These are phyloP conservation scores for Cavia aperea DNA, from an alignment of 2,113 vertebrate species.

Conservation along the genomic window DNA sequence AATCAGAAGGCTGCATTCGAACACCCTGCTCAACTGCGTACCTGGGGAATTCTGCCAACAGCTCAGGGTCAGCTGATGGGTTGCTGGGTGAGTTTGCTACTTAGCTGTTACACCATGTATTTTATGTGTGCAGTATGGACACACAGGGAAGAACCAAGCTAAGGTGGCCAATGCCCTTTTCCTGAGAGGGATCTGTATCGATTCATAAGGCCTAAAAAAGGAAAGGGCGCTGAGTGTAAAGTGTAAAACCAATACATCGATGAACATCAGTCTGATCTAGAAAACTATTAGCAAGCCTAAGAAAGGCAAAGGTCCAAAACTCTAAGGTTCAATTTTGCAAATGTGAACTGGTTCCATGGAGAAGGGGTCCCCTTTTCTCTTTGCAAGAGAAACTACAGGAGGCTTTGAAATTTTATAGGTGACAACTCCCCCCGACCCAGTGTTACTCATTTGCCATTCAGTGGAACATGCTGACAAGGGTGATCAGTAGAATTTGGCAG, in stretches of 20 bases:
- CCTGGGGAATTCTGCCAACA: neutral
- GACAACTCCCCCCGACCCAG: neutral
- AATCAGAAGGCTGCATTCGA: neutral
- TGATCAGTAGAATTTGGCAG: conserved; percentile 28
- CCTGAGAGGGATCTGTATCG: neutral
- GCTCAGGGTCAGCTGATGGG: neutral
- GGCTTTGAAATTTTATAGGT: neutral
- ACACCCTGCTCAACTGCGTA: neutral
- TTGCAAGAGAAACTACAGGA: neutral
- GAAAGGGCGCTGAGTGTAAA: neutral
- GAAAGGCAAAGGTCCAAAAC: neutral
- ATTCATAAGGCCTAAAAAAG: neutral
- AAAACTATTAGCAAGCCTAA: neutral
- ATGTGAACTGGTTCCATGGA: neutral
- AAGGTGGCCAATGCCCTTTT: neutral
- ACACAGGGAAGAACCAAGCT: rapidly evolving
- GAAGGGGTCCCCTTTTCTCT: neutral
- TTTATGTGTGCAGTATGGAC: rapidly evolving
- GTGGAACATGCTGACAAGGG: neutral
- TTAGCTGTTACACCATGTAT: neutral
- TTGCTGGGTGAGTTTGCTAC: neutral
- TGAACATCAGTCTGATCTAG: neutral
- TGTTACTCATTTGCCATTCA: neutral
- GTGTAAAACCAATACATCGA: neutral
- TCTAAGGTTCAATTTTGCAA: neutral